Percentiles rank a stretch among this genome's conserved stretches.
Conservation (phyloP, 2,888 invertebrate genomes). For the Caenorhabditis angaria region DNA sequence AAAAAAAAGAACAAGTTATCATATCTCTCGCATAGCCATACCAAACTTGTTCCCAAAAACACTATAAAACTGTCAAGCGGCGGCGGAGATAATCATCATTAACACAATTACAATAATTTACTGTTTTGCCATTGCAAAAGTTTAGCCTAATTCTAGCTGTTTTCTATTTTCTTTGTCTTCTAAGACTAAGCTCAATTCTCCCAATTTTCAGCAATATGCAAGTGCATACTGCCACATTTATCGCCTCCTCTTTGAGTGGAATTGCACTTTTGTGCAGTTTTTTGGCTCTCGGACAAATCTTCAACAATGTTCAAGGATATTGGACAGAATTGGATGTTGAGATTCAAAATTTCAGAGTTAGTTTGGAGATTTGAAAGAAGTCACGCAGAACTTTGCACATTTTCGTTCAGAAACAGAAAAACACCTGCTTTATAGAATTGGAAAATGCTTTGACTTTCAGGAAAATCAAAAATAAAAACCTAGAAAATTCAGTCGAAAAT, state of each 20-base stretch:
- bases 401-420: too few species aligned
- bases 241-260: constrained; percentile 53
- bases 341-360: constrained; percentile 50
- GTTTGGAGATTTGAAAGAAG: background rate
- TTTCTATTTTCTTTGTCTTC: background rate
- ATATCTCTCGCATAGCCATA: background rate
- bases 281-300: constrained; percentile 52
- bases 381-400: too few species aligned
- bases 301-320: constrained; percentile 53
- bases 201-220: constrained; percentile 41
- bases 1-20: too few species aligned
- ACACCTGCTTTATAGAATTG: too few species aligned
- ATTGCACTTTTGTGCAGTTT: constrained; percentile 53
- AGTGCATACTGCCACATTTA: constrained; percentile 55
- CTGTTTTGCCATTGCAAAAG: too few species aligned
- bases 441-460: too few species aligned
- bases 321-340: constrained; percentile 56
- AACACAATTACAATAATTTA: too few species aligned
- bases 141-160: background rate
- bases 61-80: background rate
- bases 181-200: background rate
- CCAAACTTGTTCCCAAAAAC: background rate
- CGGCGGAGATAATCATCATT: too few species aligned
- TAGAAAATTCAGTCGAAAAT: too few species aligned
- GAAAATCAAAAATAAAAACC: too few species aligned